Evolutionary conservation across 2,797 vertebrate genomes (phyloP), one percentile per base, ranked within the genome.

Genomic region (Microctenopoma steveboyesi): DNA sequence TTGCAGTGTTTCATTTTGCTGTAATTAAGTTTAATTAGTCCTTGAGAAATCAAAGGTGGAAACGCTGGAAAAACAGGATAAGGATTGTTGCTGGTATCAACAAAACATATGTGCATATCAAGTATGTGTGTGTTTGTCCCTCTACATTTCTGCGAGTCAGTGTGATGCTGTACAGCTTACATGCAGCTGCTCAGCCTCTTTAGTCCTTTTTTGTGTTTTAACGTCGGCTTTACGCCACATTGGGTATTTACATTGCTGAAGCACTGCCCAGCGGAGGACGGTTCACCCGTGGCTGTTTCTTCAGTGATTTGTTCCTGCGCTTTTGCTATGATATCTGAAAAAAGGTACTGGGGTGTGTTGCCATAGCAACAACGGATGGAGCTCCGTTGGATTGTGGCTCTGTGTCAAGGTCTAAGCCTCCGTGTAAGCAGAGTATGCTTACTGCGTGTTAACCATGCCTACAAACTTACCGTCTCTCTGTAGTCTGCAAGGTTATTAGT

Each of bases 361-460:
- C 92, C 72, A 92, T 93, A 84, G 92, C 90, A 93, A 94, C 92
- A 84, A 86, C 66, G 81, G 89, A 93, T 91, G 87, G 85, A 90
- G 87, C 89, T 81, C 87, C 7, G 49, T 87, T 71, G 72, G 89
- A 90, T 90, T 88, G 88, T 90, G 91, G 90, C 85, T 84, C 84
- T 62, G 88, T 92, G 91, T 92, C 91, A 89, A 91, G 92, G 90
- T 91, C 91, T 91, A 68, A 89, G 88, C 78, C 78, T 83, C 89
- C 60, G 66, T 88, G 84, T 85, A 74, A 88, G 89, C 80, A 72
- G 86, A 84, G 83, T 80, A 81, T 87, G 89, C 89, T 82, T 49
- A 18, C 88, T 86, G 86, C 76, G 55, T 89, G 90, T 84, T 86
- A 88, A 92, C 85, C 72, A 50, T 79, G 86, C 86, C 81, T 79